These are phyloP conservation scores for Iphiclides podalirius DNA, from an alignment of 2,888 invertebrate genomes.

Conservation along the genomic window DNA sequence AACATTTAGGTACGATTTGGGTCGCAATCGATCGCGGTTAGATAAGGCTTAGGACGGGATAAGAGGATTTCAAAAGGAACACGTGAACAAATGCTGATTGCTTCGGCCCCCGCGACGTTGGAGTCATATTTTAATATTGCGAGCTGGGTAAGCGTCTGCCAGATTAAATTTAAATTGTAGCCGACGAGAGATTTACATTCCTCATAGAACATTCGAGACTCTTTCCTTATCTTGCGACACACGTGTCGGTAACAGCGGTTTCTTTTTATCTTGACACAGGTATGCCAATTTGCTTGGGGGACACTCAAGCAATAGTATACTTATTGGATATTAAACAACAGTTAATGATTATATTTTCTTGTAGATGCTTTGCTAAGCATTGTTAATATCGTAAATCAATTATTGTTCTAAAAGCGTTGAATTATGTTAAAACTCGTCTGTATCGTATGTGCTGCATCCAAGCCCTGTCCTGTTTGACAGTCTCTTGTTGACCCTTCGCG, in stretches of 20 bases:
- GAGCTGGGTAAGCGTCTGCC: slow-evolving; percentile 58
- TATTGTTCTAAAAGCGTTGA: no score
- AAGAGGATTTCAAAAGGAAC: slow-evolving; percentile 75
- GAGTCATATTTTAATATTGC: slow-evolving; percentile 76
- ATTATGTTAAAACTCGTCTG: no score
- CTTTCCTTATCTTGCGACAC: slow-evolving; percentile 21
- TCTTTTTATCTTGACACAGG: background rate
- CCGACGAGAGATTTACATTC: slow-evolving; percentile 20
- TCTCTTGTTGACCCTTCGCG: no score
- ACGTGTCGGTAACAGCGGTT: slow-evolving; percentile 1
- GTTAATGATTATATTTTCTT: no score
- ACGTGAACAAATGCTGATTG: slow-evolving; percentile 75
- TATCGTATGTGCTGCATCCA: no score
- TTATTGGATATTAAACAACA: no score
- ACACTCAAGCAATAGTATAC: no score
- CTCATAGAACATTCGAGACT: background rate
- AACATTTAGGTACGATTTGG: slow-evolving; percentile 41
- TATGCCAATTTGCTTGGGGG: background rate
- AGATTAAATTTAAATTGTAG: slow-evolving; percentile 64
- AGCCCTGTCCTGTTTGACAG: no score
- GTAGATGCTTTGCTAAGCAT: no score
- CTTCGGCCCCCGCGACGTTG: slow-evolving; percentile 43
- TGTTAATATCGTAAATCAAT: no score
- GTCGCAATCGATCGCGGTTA: slow-evolving; percentile 36
- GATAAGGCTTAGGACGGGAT: slow-evolving; percentile 52